These are phyloP conservation scores for Pyrgilauda ruficollis DNA, from an alignment of 2,113 vertebrate species.

Conservation along the genomic window DNA sequence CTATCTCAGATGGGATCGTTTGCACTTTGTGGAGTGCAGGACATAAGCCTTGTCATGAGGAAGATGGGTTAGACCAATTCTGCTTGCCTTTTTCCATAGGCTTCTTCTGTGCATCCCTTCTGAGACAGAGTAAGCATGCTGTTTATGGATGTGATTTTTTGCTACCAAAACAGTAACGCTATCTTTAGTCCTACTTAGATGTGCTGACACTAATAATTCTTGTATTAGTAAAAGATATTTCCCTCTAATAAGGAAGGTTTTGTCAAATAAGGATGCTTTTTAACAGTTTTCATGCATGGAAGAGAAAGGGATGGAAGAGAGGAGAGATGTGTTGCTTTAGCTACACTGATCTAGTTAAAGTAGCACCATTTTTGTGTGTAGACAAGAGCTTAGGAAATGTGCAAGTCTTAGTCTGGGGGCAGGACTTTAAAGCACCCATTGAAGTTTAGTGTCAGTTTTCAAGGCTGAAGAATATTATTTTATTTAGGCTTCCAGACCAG, in stretches of 20 bases:
- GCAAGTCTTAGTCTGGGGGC: conserved; percentile 20
- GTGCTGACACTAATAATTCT: background rate
- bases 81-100: background rate
- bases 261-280: background rate
- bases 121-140: background rate
- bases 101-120: background rate
- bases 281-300: background rate
- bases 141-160: background rate
- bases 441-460: conserved; percentile 63
- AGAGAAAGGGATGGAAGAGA: background rate
- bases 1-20: background rate
- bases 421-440: conserved; percentile 57
- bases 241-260: background rate
- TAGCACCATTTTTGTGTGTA: conserved; percentile 50
- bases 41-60: background rate
- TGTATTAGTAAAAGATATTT: background rate
- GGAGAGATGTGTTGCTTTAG: background rate
- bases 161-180: background rate
- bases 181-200: background rate
- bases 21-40: background rate
- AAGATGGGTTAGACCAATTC: background rate
- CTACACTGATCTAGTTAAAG: conserved; percentile 21
- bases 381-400: conserved; percentile 53
- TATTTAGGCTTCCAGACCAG: conserved; percentile 66
- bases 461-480: conserved; percentile 70